These are phyloP conservation scores for Euphysa ruthae DNA, from an alignment of 30 jellyfish, hydroid and myxozoan genomes.

Conservation along the genomic window DNA sequence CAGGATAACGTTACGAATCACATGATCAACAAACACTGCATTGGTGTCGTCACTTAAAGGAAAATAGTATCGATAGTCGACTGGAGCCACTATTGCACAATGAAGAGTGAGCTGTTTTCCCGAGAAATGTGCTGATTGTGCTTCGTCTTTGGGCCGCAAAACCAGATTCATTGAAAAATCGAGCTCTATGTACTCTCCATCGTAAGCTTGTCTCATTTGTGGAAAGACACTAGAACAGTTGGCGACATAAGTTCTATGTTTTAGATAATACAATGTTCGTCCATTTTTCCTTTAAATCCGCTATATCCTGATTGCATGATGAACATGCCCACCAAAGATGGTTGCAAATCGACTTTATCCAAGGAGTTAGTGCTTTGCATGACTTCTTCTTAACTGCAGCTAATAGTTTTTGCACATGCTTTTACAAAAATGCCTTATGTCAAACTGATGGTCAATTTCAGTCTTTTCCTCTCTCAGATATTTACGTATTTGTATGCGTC, in stretches of 20 bases:
- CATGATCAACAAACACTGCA: neutral
- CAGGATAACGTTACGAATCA: neutral
- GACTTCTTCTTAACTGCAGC: slow-evolving; percentile 14
- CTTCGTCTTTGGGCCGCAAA: slow-evolving; percentile 31
- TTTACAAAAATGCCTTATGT: slow-evolving; percentile 26
- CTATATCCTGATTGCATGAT: slow-evolving; percentile 16
- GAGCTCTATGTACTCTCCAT: too few species aligned
- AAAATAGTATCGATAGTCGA: neutral
- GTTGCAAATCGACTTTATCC: slow-evolving; percentile 38
- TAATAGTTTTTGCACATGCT: neutral
- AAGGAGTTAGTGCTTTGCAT: neutral
- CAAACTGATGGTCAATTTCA: slow-evolving; percentile 4
- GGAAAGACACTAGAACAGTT: too few species aligned
- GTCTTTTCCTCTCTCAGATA: slow-evolving; percentile 19
- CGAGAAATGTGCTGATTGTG: slow-evolving; percentile 21
- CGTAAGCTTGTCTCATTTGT: too few species aligned
- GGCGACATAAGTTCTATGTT: too few species aligned
- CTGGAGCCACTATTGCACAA: slow-evolving; percentile 16
- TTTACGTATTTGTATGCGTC: slow-evolving; percentile 21
- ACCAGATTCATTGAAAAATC: slow-evolving; percentile 16
- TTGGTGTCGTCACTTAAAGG: slow-evolving; percentile 7
- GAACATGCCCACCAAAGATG: slow-evolving; percentile 39
- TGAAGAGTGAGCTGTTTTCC: slow-evolving; percentile 25
- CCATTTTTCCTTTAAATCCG: slow-evolving; percentile 21
- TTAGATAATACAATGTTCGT: neutral